Conservation (phyloP, 53 echinoderm and acorn worm genomes). For the Zoroaster sp. region DNA sequence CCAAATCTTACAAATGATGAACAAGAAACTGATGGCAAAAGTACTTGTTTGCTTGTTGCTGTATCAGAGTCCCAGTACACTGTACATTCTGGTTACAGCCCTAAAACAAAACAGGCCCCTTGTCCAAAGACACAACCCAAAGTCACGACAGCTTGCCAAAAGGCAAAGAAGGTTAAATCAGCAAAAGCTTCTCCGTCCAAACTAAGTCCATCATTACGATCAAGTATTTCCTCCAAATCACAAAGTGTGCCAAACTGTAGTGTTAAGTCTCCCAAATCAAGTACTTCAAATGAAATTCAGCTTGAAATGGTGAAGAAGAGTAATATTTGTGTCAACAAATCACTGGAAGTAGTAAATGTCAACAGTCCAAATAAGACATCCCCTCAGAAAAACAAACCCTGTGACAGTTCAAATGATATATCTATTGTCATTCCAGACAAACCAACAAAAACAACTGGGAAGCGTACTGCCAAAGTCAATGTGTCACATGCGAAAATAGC, state of each 20-base stretch:
- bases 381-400: conserved; percentile 10
- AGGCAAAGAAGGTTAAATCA: conserved; percentile 66
- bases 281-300: not conserved
- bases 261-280: conserved; percentile 31
- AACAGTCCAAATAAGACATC: conserved; percentile 9
- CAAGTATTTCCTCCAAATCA: conserved; percentile 34
- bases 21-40: conserved; percentile 75
- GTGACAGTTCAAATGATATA: not conserved
- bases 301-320: not conserved
- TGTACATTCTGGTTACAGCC: conserved; percentile 97
- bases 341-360: not conserved
- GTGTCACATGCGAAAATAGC: conserved; percentile 9
- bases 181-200: conserved; percentile 50
- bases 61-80: conserved; percentile 79
- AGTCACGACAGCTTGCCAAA: conserved; percentile 71
- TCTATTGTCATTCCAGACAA: conserved; percentile 39
- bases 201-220: not conserved
- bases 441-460: conserved; percentile 48
- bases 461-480: conserved; percentile 44
- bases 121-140: conserved; percentile 19
- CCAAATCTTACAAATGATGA: conserved; percentile 88
- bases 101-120: conserved; percentile 77
- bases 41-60: conserved; percentile 5
- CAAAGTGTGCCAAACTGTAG: conserved; percentile 6
- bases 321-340: not conserved